Base-by-base conservation (phyloP, 2,888 invertebrate genomes). In the Cetonia aurata region DNA sequence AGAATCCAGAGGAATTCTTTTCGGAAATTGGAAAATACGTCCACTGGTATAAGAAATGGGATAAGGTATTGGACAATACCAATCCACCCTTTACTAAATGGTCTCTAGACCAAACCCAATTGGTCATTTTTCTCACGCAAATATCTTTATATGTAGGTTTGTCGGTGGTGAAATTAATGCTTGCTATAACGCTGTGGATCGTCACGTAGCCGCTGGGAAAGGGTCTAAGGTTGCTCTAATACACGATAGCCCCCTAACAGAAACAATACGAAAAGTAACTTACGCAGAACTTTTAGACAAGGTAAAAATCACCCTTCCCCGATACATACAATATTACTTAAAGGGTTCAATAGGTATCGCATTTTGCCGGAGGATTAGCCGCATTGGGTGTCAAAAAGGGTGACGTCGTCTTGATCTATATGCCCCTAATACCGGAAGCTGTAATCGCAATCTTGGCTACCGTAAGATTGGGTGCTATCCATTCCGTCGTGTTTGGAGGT, bases 401-500 rank as follows among this genome's bases (percentile, higher is more conserved):
- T 0, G 96, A 96, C 79, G 86, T 93, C 0, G 95, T 98, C 0
- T 87, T 97, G 1, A 95, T 98, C 79, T 97, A 97, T 83, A 97
- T 98, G 97, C 97, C 97, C 0, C 88, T 97, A 70, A 93, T 97
- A 57, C 96, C 97, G 0, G 95, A 97, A 84, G 93, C 96, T 0
- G 89, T 96, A 55, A 88, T 96, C 65, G 91, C 96, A 0, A 96
- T 97, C 93, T 83, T 97, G 77, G 96, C 97, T 0, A 92, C 92
- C 1, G 94, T 92, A 44, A 87, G 98, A 55, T 86, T 97, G 9
- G 98, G 97, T 0, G 97, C 96, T 1, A 88, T 96, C n/a, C 97
- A 98, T 82, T 96, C 96, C 0, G 93, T 97, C 0, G 97, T 98
- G 0, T 98, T 98, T 85, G 98, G 97, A 80, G 96, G 94, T 92